Base-by-base conservation (phyloP, 2,113 vertebrate genomes). In the Chionis minor region DNA sequence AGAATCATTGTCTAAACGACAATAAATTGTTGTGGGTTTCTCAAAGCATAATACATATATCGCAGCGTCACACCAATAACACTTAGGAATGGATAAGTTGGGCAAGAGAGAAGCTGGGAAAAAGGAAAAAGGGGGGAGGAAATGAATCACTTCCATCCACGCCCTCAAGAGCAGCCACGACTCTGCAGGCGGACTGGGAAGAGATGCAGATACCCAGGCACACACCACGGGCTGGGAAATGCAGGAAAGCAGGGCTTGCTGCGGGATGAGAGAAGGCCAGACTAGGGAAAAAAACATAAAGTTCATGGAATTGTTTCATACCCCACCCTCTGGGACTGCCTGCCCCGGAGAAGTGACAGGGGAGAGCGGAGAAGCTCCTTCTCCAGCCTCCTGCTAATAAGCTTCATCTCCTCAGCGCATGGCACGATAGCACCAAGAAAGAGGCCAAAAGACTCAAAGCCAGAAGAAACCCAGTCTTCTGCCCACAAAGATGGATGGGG, bases 351-450 rank as follows among this genome's bases (percentile, higher is more conserved):
- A 33, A n/a, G 9, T 5, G 24, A 24, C 1, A 0, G 27, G 51
- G 49, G 51, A 75, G 28, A 49, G 10, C 4, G 1, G 15, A 72
- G 58, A 51, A n/a, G 26, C 14, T 52, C 24, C 40, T 84, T 35
- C 42, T 82, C 52, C 52, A 4, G 19, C 19, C 23, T 87, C 77
- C 21, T 20, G 3, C 30, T 4, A 22, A 27, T 3, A 49, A 77
- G 2, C n/a, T n/a, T 44, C 83, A 77, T 4, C 23, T 75, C 28
- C 27, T n/a, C 28, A 7, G 5, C 0, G 1, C 1, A 0, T 12
- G 27, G 20, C 51, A 63, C 1, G 1, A 8, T 0, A 3, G 32
- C 74, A 42, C 10, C 26, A 26, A 71, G 23, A 54, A 51, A 59
- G 30, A 62, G 7, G 10, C 3, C 0, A 14, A 54, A 80, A 69